These are phyloP conservation scores for Lates calcarifer DNA, from an alignment of 2,113 vertebrate genomes.

Conservation along the genomic window DNA sequence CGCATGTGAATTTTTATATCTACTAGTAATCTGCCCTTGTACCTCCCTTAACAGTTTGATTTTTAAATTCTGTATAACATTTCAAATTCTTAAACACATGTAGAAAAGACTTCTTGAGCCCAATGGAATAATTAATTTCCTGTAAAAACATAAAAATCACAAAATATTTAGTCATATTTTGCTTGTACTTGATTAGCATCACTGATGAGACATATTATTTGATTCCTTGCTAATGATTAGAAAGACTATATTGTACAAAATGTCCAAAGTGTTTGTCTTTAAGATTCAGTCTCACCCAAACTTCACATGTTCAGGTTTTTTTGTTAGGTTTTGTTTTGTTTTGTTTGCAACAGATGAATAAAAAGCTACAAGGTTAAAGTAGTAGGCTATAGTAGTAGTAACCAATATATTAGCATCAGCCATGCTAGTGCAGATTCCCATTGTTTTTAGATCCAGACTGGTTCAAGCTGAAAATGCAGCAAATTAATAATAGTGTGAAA, in stretches of 20 bases:
- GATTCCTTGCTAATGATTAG: neutral
- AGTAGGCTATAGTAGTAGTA: neutral
- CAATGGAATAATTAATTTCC: neutral
- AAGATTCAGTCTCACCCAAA: neutral
- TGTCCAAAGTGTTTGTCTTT: neutral
- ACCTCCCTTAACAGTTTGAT: neutral
- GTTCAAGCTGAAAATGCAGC: slow-evolving; percentile 24
- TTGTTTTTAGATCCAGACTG: neutral
- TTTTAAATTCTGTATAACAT: neutral
- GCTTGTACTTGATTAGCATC: neutral
- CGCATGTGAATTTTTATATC: neutral
- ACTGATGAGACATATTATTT: neutral
- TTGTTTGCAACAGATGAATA: neutral
- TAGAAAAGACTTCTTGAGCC: slow-evolving; percentile 2
- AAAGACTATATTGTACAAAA: neutral
- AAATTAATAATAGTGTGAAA: slow-evolving; percentile 30
- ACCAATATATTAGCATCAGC: neutral
- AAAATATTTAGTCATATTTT: neutral
- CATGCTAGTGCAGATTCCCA: slow-evolving; percentile 15
- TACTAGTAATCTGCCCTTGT: too few species aligned
- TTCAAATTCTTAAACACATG: neutral
- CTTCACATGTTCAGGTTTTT: neutral
- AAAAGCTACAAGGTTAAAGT: neutral
- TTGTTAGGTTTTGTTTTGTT: neutral
- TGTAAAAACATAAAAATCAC: slow-evolving; percentile 9